These are phyloP conservation scores for Polyodon spathula DNA, from an alignment of 2,113 vertebrate species.

Conservation along the genomic window DNA sequence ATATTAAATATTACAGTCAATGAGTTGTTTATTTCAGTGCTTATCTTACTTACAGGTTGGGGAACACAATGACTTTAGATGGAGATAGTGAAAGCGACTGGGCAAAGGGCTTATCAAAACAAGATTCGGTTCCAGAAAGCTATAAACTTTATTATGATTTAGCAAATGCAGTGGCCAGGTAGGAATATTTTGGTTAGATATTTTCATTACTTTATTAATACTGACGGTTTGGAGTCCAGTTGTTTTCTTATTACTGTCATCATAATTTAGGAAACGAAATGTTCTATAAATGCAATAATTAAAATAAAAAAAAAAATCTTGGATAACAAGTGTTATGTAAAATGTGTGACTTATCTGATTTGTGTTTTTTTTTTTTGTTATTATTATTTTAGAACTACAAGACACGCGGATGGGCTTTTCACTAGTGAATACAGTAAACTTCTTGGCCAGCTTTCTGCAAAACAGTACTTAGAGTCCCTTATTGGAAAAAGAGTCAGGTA, in stretches of 20 bases:
- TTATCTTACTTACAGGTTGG: conserved; percentile 44
- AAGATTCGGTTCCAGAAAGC: conserved; percentile 52
- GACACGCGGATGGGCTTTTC: conserved; percentile 87
- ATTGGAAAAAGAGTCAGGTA: conserved; percentile 88
- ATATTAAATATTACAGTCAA: neutral
- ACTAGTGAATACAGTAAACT: conserved; percentile 88
- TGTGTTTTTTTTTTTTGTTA: neutral
- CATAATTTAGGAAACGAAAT: too few species aligned
- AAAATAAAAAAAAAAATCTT: too few species aligned
- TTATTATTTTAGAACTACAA: conserved; percentile 60
- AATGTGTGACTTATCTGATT: too few species aligned
- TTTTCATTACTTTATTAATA: neutral
- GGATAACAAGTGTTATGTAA: too few species aligned
- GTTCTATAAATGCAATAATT: too few species aligned
- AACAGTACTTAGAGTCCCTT: conserved; percentile 84
- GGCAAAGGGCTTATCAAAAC: conserved; percentile 46
- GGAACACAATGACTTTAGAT: conserved; percentile 50
- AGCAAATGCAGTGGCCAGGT: conserved; percentile 61
- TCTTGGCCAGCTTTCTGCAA: conserved; percentile 80
- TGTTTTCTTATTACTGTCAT: too few species aligned
- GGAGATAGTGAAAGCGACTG: conserved; percentile 50
- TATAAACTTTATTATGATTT: conserved; percentile 64
- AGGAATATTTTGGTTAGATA: conserved; percentile 17
- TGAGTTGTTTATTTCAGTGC: conserved; percentile 14
- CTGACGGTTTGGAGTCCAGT: too few species aligned